A percentile compares a stretch with the other conserved stretches of the same genome.
Conservation (phyloP, 2,797 vertebrate genomes). For the Corythornis leucogaster region DNA sequence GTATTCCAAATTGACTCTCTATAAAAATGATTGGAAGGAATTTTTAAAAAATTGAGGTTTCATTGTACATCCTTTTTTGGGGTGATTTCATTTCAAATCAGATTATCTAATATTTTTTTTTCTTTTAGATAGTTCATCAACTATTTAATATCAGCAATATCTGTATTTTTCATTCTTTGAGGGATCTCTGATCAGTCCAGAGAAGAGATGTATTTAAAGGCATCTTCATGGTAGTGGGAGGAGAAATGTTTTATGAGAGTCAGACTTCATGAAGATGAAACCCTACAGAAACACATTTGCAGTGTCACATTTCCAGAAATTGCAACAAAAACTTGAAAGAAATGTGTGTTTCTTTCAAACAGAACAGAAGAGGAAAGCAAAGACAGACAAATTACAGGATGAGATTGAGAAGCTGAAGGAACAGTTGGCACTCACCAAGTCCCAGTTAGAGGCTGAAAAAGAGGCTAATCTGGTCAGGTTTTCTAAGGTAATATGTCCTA, state of each 20-base stretch:
- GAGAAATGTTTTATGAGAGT: background rate
- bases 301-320: background rate
- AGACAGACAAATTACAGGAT: constrained; percentile 82
- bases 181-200: background rate
- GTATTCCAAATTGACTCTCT: background rate
- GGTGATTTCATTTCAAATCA: background rate
- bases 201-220: background rate
- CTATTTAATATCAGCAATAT: background rate
- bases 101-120: background rate
- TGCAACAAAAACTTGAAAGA: background rate
- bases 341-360: constrained; percentile 52
- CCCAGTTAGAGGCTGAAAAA: constrained; percentile 85
- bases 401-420: constrained; percentile 89
- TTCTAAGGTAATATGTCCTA: constrained; percentile 79
- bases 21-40: background rate
- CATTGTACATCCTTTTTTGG: background rate
- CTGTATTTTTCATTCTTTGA: background rate
- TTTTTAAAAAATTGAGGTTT: background rate
- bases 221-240: background rate
- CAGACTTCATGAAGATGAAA: background rate
- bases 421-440: constrained; percentile 81
- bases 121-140: background rate
- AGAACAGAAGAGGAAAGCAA: constrained; percentile 83
- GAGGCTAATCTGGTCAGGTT: constrained; percentile 78
- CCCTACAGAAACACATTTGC: background rate